A percentile compares a stretch with the other conserved stretches of the same genome.
Conservation (phyloP, 1,140 invertebrate genomes). For the Drosophila pandora region DNA sequence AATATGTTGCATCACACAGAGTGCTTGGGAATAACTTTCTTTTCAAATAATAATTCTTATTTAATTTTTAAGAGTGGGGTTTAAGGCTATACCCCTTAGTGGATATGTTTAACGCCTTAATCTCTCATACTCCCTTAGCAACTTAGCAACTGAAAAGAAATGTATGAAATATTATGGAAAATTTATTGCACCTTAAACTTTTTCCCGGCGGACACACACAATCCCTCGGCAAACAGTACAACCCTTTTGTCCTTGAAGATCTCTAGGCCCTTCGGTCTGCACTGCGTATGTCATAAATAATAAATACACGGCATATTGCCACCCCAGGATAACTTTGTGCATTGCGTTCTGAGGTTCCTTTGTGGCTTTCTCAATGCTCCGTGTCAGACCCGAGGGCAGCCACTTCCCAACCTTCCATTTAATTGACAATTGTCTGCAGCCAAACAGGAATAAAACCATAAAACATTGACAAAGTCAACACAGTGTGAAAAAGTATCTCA, state of each 20-base stretch:
- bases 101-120: conserved; percentile 10
- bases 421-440: conserved; percentile 75
- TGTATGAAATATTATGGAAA: neutral
- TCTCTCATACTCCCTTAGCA: neutral
- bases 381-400: conserved; percentile 11
- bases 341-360: conserved; percentile 38
- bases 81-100: neutral
- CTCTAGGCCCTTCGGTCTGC: conserved; percentile 2
- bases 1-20: conserved; percentile 1
- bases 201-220: conserved; percentile 22
- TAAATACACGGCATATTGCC: conserved; percentile 64
- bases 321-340: conserved; percentile 47
- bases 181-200: conserved; percentile 39
- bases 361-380: conserved; percentile 20
- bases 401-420: conserved; percentile 40
- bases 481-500: conserved; percentile 32
- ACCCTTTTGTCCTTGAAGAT: neutral
- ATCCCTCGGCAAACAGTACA: conserved; percentile 24
- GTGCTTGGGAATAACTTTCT: conserved; percentile 4
- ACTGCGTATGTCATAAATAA: conserved; percentile 73
- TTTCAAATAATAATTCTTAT: neutral
- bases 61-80: neutral
- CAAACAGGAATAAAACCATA: conserved; percentile 67
- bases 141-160: neutral
- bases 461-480: conserved; percentile 63